A percentile compares a stretch with the other conserved stretches of the same genome.
These are phyloP conservation scores for Battus philenor DNA, from an alignment of 1,140 invertebrate genomes.

Conservation along the genomic window DNA sequence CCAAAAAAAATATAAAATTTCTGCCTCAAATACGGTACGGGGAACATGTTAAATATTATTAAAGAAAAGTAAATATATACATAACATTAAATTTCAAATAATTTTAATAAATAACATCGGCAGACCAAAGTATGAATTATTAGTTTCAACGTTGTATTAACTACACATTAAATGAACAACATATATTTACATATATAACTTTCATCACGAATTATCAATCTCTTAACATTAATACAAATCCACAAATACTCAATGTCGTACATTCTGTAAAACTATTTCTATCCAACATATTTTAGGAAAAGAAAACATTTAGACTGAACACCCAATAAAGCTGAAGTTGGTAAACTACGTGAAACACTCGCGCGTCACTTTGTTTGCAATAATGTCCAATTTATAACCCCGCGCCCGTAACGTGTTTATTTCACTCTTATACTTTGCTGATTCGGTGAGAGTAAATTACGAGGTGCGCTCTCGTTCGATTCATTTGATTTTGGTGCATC, in stretches of 20 bases:
- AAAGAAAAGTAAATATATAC: too few species aligned
- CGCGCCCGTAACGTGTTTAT: conserved; percentile 20
- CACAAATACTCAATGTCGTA: too few species aligned
- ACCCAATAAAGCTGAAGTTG: conserved; percentile 5
- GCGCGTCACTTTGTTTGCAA: conserved; percentile 31
- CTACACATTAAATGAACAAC: too few species aligned
- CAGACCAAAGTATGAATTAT: too few species aligned
- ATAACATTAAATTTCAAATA: too few species aligned
- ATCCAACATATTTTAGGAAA: not conserved
- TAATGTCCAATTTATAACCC: conserved; percentile 32
- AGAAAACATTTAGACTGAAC: conserved; percentile 5
- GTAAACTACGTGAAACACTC: conserved; percentile 11
- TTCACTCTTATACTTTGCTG: conserved; percentile 21
- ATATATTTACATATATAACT: not conserved
- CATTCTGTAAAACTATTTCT: too few species aligned
- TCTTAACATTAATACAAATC: not conserved
- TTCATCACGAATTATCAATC: not conserved
- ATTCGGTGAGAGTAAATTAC: conserved; percentile 9
- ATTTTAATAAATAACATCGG: too few species aligned
- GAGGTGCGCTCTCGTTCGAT: not conserved
- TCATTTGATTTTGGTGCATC: conserved; percentile 4
- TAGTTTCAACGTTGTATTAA: too few species aligned
- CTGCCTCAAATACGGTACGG: too few species aligned
- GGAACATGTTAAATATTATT: too few species aligned
- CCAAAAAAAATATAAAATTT: too few species aligned